Evolutionary conservation across 2,113 vertebrate genomes (phyloP).

Genomic region (Oxyura jamaicensis): DNA sequence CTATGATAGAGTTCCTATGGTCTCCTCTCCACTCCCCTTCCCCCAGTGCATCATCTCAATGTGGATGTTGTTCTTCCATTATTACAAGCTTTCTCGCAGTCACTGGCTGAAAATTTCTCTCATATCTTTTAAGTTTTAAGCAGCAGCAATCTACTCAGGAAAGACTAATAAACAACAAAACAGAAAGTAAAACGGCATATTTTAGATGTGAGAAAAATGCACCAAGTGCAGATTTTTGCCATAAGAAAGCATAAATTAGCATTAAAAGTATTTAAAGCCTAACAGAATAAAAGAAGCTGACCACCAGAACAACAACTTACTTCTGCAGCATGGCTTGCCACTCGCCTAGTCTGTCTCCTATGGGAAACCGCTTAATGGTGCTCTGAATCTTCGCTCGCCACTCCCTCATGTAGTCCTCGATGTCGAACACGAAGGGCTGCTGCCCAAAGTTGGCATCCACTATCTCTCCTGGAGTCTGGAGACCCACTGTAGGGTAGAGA

Average conservation of each 20-base stretch:
- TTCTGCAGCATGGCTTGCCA: slow-evolving; percentile 98
- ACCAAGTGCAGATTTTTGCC: neutral
- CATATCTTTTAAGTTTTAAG: neutral
- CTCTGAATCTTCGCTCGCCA: slow-evolving; percentile 96
- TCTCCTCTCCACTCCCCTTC: neutral
- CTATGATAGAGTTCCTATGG: neutral
- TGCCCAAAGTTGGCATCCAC: slow-evolving; percentile 99
- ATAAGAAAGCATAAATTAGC: neutral
- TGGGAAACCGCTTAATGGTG: slow-evolving; percentile 94
- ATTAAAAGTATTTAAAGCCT: neutral
- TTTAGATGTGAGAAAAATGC: neutral
- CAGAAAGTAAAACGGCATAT: neutral
- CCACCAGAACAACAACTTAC: slow-evolving; percentile 77
- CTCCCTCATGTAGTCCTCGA: slow-evolving; percentile 98
- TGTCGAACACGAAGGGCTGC: slow-evolving; percentile 98
- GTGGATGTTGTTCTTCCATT: neutral
- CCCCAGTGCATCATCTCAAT: neutral
- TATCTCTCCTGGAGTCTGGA: slow-evolving; percentile 97
- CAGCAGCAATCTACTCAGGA: neutral
- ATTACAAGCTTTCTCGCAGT: neutral
- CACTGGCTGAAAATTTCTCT: neutral
- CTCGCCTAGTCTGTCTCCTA: slow-evolving; percentile 93
- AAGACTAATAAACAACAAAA: neutral
- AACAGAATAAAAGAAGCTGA: neutral
- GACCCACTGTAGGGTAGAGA: slow-evolving; percentile 96